Evolutionary conservation across 2,113 vertebrate species (phyloP), one percentile per base, ranked within the genome.

Genomic region (Lonchura striata): DNA sequence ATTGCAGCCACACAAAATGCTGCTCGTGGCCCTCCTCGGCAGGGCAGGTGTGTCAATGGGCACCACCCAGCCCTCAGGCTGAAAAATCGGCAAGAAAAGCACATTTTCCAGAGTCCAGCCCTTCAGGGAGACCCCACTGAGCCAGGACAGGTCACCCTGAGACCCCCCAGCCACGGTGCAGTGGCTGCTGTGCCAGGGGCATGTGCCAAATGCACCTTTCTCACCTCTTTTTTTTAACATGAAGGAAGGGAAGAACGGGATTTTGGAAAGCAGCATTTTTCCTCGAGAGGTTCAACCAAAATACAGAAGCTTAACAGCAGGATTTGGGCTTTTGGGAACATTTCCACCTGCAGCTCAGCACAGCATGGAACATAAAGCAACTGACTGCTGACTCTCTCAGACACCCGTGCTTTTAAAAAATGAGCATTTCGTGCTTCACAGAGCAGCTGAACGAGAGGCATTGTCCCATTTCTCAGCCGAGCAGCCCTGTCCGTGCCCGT

Each of bases 1-100:
- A 5, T 1, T 25, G 42, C n/a, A 4, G 1, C 0, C 2, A 28
- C 79, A 28, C 31, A 3, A 37, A n/a, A 27, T 3, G 18, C 35
- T 23, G 86, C 64, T 31, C 59, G 0, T 0, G 7, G 74, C n/a
- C 20, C 47, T 61, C 30, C 25, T 11, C 0, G 1, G 8, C 22
- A 13, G 22, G 20, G 23, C 57, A 14, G 65, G 15, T 3, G 3
- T 8, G 41, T 15, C 22, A 3, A 0, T 4, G 31, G 57, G 41
- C 33, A 23, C 27, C 33, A 23, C 10, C 7, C 53, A 25, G 31
- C 75, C 60, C 30, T 24, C 23, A 14, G 69, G 52, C 39, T 39
- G 39, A 39, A 39, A 39, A 39, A 7, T 10, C 9, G 12, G 47
- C 1, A 1, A 28, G 56, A 52, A 5, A 57, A 56, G 22, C 41